Evolutionary conservation across 2,888 invertebrate genomes (phyloP), one percentile per base, ranked within the genome.

Genomic region (Ophraella communa): DNA sequence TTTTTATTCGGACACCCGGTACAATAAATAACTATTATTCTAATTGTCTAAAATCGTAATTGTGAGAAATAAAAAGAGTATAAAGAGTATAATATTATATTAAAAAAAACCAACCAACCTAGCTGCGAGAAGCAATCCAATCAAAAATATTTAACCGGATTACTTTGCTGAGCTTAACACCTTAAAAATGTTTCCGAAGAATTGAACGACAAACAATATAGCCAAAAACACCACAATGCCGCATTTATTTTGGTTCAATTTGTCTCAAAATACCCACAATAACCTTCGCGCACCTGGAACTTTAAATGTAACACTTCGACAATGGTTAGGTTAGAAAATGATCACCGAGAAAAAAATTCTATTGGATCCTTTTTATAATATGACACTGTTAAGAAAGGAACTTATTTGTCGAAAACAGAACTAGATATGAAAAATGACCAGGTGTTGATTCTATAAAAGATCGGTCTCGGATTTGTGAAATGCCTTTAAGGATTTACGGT

Each of bases 191-290:
- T 69, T 71, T 72, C 70, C 68, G 30, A 60, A 45, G 57, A 65
- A 69, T 69, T 65, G 66, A 62, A 74, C 65, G 53, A 42, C 49
- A 30, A 49, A 65, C 63, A 65, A 58, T 49, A 60, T n/a, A n/a
- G n/a, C 59, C 33, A 54, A 66, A 52, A 60, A 51, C 62, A 45
- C 47, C 64, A 66, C 66, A 69, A 69, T 61, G 68, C 14, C 49
- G 52, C 69, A 65, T 68, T 74, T 76, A 75, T 76, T 78, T 78
- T 73, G 75, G 74, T 74, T 71, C 77, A 80, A 80, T 80, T 80
- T 79, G 80, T 79, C 79, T 72, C 72, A 72, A 78, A 78, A 77
- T 77, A 75, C 74, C 77, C 77, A 76, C 79, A 77, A 78, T 51
- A 51, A 51, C 78, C 73, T 76, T 70, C 44, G 47, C 62, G 67